Evolutionary conservation across 2,113 vertebrate species (phyloP).

Genomic region (Tenebrosternarchus preto): DNA sequence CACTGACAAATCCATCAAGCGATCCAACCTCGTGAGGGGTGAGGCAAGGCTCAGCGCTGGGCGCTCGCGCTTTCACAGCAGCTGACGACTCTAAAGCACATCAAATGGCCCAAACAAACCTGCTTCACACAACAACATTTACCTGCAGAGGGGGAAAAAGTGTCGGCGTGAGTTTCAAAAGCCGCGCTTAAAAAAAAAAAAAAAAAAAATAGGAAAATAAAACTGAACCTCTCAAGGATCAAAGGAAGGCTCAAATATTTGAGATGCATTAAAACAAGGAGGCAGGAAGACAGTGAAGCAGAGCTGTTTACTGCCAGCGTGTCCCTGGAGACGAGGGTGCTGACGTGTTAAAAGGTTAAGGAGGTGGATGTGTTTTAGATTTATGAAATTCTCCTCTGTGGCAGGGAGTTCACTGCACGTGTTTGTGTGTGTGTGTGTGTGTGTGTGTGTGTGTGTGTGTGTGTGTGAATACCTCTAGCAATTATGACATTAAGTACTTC

Average conservation of each 20-base stretch:
- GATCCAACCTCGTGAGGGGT: constrained; percentile 56
- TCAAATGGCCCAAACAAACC: not conserved
- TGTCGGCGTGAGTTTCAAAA: not conserved
- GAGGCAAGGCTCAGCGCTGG: no score
- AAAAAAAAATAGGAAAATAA: not conserved
- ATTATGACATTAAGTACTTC: constrained; percentile 60
- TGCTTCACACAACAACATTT: not conserved
- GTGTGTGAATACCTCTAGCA: constrained; percentile 38
- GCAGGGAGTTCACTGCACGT: not conserved
- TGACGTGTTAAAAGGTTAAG: constrained; percentile 43
- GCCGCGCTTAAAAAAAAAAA: not conserved
- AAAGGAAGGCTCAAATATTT: not conserved
- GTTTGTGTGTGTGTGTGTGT: constrained; percentile 19
- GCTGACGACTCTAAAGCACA: not conserved
- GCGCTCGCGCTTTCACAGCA: not conserved
- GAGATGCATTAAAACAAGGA: not conserved
- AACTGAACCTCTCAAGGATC: not conserved
- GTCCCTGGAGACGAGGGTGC: constrained; percentile 3
- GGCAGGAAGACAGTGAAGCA: not conserved
- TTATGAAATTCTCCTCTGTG: constrained; percentile 38
- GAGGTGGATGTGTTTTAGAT: constrained; percentile 45
- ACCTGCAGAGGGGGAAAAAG: not conserved
- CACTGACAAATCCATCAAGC: constrained; percentile 72
- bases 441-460: constrained; percentile 34
- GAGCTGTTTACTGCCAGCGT: constrained; percentile 13